phyloP scores from a whole-genome alignment of 2,113 vertebrate genomes.

The Hypocryptadius cinnamomeus region DNA sequence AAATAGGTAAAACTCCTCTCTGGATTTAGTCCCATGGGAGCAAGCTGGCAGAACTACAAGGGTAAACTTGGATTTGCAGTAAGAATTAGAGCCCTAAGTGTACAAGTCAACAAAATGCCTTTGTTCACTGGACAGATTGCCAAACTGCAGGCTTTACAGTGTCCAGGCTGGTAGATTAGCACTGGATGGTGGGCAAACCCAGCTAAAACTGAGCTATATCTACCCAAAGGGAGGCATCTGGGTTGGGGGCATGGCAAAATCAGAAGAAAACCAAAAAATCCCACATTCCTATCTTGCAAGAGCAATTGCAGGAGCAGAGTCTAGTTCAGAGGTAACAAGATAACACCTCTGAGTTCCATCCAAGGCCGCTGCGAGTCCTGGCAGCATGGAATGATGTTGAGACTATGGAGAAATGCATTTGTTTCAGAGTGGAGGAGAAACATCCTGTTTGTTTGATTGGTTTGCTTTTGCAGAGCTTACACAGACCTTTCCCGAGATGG shows the following conservation, averaged over 20 bases:
- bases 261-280: not conserved
- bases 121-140: not conserved
- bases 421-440: not conserved
- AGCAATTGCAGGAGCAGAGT: not conserved
- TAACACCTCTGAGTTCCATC: not conserved
- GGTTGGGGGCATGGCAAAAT: not conserved
- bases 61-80: not conserved
- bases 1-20: not conserved
- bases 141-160: not conserved
- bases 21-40: not conserved
- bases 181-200: not conserved
- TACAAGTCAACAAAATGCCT: not conserved
- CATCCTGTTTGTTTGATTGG: not conserved
- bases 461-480: conserved; percentile 5
- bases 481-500: conserved; percentile 63
- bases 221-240: not conserved
- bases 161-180: not conserved
- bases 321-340: not conserved
- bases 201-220: not conserved
- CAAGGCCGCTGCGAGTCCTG: not conserved
- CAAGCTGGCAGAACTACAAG: not conserved
- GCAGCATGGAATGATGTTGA: not conserved
- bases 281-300: not conserved
- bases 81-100: not conserved
- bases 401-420: not conserved